Evolutionary conservation across 2,797 vertebrate genomes (phyloP).

Genomic region (Pantherophis vulpinus): DNA sequence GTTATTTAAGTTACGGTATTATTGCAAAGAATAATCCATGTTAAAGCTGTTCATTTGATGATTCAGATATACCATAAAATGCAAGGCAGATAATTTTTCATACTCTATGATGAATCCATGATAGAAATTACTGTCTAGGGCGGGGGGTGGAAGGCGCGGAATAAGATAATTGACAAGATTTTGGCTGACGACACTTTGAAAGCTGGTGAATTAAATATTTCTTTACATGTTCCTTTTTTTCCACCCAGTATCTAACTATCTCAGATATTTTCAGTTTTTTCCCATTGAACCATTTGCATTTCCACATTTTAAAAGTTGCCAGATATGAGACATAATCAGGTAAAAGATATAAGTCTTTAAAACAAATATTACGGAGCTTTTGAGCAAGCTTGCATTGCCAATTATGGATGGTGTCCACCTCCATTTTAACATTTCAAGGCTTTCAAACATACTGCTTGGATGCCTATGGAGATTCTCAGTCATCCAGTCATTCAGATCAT

Average conservation of each 20-base stretch:
- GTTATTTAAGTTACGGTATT: not conserved
- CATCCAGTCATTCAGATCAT: not conserved
- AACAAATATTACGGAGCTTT: not conserved
- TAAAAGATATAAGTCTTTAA: not conserved
- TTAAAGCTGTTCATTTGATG: not conserved
- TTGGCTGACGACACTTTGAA: not conserved
- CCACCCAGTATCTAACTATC: not conserved
- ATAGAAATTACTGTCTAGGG: not conserved
- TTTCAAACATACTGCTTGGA: not conserved
- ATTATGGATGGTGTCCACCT: not conserved
- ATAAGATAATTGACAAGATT: not conserved
- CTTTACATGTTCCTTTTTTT: not conserved
- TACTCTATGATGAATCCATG: not conserved
- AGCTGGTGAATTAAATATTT: not conserved
- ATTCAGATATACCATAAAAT: not conserved
- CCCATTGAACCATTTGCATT: not conserved
- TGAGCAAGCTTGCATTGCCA: not conserved
- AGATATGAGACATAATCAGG: not conserved
- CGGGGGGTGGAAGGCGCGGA: rapidly evolving
- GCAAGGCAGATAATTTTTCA: not conserved
- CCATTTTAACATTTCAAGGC: not conserved
- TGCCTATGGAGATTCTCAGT: not conserved
- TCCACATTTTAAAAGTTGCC: not conserved
- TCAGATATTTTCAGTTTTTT: not conserved
- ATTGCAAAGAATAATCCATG: not conserved